Percentiles rank a stretch among this genome's conserved stretches.
Conservation (phyloP, 92 coral and sea anemone genomes). For the Heliopora coerulea region DNA sequence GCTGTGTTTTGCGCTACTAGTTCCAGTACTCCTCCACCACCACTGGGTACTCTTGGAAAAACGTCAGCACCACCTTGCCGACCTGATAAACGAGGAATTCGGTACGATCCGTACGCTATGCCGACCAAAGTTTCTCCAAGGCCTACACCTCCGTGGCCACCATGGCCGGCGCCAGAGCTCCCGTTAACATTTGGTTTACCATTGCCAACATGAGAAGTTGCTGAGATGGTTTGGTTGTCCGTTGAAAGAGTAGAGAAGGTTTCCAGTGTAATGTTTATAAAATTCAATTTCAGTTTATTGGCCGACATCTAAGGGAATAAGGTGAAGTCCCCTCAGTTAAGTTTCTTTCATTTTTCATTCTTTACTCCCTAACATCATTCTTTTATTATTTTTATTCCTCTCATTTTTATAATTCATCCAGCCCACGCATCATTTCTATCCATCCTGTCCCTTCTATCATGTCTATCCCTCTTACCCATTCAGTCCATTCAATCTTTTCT, state of each 20-base stretch:
- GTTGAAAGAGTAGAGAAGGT: constrained; percentile 74
- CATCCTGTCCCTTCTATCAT: too few relatives aligned
- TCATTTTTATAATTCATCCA: too few relatives aligned
- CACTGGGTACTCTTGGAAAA: constrained; percentile 78
- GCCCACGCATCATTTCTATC: too few relatives aligned
- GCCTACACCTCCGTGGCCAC: constrained; percentile 93
- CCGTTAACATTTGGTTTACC: constrained; percentile 65
- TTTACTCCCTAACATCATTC: too few relatives aligned
- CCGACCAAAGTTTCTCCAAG: constrained; percentile 81
- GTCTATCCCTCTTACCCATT: too few relatives aligned
- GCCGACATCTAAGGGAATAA: constrained; percentile 61
- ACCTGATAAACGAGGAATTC: constrained; percentile 67
- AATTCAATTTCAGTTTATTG: constrained; percentile 75
- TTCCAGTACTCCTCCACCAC: constrained; percentile 76
- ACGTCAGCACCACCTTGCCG: constrained; percentile 84
- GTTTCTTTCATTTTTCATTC: too few relatives aligned
- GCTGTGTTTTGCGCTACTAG: constrained; percentile 87
- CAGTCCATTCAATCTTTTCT: too few relatives aligned
- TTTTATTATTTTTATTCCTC: too few relatives aligned
- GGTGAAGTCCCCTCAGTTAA: too few relatives aligned
- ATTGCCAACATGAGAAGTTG: constrained; percentile 63
- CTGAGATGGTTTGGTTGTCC: constrained; percentile 47
- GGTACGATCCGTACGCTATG: constrained; percentile 78
- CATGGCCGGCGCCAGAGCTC: constrained; percentile 92
- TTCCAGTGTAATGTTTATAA: constrained; percentile 82